These are phyloP conservation scores for Dipodomys merriami DNA, from an alignment of 2,113 vertebrate genomes.

Conservation along the genomic window DNA sequence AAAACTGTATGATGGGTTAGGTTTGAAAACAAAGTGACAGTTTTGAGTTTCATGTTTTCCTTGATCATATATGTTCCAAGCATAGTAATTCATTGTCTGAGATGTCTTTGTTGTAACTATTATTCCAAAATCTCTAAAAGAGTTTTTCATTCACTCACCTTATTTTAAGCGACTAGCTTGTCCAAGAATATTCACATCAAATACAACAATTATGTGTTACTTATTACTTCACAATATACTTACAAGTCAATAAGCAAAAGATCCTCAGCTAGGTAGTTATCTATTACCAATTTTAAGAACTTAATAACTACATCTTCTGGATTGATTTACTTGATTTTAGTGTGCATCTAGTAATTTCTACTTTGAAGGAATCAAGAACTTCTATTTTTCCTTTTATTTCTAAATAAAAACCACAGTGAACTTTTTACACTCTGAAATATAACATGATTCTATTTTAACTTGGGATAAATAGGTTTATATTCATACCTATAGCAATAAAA, in stretches of 20 bases:
- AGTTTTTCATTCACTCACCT: background rate
- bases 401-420: background rate
- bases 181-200: too few species aligned
- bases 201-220: too few species aligned
- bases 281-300: background rate
- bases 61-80: background rate
- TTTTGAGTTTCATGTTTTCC: background rate
- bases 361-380: background rate
- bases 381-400: background rate
- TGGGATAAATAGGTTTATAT: background rate
- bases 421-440: background rate
- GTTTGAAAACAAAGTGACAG: background rate
- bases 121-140: background rate
- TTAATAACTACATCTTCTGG: rapidly evolving
- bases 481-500: background rate
- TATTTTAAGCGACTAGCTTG: too few species aligned
- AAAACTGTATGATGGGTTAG: background rate
- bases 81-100: background rate
- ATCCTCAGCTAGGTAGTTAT: background rate
- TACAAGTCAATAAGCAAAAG: background rate
- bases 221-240: too few species aligned
- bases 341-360: background rate
- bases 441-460: background rate
- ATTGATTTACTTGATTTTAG: background rate
- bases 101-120: background rate